phyloP scores from a whole-genome alignment of 2,113 vertebrate species.

The Bagarius yarrelli region DNA sequence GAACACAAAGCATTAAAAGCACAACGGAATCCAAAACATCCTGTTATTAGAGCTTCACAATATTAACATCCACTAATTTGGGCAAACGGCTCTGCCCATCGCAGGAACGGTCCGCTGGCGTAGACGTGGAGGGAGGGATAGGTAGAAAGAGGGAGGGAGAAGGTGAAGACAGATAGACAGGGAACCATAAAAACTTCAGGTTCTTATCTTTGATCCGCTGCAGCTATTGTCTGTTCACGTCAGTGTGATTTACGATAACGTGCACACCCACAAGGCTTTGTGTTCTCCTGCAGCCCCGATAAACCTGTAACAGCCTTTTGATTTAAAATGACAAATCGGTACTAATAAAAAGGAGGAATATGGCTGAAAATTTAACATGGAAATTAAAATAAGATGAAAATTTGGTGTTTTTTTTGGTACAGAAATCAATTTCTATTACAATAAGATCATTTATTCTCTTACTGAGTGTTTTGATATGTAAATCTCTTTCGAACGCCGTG shows the following conservation, averaged over 20 bases:
- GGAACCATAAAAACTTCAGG: conserved; percentile 52
- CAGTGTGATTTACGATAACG: conserved; percentile 50
- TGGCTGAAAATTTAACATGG: not conserved
- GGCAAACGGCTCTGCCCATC: conserved; percentile 41
- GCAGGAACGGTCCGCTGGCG: conserved; percentile 11
- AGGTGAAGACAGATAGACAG: conserved; percentile 21
- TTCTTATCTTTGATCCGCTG: conserved; percentile 56
- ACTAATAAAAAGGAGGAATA: not conserved
- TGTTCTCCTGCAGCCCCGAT: conserved; percentile 23
- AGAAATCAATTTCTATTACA: not conserved
- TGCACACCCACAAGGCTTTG: conserved; percentile 52
- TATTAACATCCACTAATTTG: conserved; percentile 45
- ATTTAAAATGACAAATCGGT: not conserved
- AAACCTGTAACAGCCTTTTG: not conserved
- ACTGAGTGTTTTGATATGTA: too few species aligned
- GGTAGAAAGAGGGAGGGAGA: not conserved
- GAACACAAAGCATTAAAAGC: conserved; percentile 1
- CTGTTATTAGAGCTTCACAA: conserved; percentile 36
- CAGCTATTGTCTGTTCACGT: conserved; percentile 51
- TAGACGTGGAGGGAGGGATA: not conserved
- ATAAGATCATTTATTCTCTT: not conserved
- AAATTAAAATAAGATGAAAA: not conserved
- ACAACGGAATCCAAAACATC: conserved; percentile 6
- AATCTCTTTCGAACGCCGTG: not conserved
- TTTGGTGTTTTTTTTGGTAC: not conserved